A percentile compares a stretch with the other conserved stretches of the same genome.
These are phyloP conservation scores for Leptinotarsa rubiginosa DNA, from an alignment of 2,888 invertebrate genomes.

Conservation along the genomic window DNA sequence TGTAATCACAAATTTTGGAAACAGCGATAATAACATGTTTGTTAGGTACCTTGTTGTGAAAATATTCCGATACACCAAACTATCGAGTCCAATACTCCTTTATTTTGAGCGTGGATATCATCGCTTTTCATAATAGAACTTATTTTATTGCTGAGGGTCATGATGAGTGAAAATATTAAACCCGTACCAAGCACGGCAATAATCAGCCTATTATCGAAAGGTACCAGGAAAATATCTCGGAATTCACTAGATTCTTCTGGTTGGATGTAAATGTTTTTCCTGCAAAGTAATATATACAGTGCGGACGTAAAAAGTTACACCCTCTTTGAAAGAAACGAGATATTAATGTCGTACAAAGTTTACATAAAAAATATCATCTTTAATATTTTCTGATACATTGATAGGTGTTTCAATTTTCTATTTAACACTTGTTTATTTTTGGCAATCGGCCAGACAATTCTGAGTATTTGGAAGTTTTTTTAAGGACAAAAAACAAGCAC, in stretches of 20 bases:
- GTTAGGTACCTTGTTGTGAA: conserved; percentile 72
- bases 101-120: conserved; percentile 45
- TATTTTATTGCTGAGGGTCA: conserved; percentile 64
- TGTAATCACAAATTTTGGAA: too few species aligned
- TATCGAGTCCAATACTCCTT: conserved; percentile 69
- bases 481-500: too few species aligned
- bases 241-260: conserved; percentile 72
- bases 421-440: too few species aligned
- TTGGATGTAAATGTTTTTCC: conserved; percentile 74
- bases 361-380: too few species aligned
- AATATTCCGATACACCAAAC: conserved; percentile 75
- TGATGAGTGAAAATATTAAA: conserved; percentile 67
- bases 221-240: conserved; percentile 73
- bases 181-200: conserved; percentile 70
- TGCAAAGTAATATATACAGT: conserved; percentile 49
- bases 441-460: too few species aligned
- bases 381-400: neutral
- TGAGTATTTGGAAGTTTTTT: too few species aligned
- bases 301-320: too few species aligned
- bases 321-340: too few species aligned
- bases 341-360: too few species aligned
- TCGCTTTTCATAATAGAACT: conserved; percentile 37
- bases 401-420: too few species aligned
- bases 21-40: too few species aligned
- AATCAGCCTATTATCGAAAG: conserved; percentile 71